Evolutionary conservation across 1,140 invertebrate genomes (phyloP).

Genomic region (Drosophila mayri): DNA sequence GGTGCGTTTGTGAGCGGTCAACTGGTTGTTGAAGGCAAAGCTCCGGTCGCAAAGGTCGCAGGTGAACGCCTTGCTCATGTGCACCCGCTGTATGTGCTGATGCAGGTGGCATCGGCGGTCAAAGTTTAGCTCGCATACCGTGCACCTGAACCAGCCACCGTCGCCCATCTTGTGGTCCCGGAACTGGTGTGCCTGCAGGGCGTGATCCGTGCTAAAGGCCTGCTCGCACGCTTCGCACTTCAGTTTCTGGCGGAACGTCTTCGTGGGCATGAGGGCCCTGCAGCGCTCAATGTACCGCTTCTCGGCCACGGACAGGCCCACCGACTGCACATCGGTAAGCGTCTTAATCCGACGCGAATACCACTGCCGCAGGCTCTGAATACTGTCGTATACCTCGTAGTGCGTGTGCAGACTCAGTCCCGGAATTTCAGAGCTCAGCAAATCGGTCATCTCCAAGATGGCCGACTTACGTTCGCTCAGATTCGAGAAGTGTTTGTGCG

Average conservation of each 20-base stretch:
- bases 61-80: constrained; percentile 60
- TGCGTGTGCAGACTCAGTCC: constrained; percentile 42
- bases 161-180: constrained; percentile 64
- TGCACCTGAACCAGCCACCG: constrained; percentile 72
- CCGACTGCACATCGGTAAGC: constrained; percentile 58
- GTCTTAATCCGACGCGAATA: constrained; percentile 68
- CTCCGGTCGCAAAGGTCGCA: constrained; percentile 62
- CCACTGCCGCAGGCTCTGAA: constrained; percentile 60
- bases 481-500: constrained; percentile 51
- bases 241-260: constrained; percentile 57
- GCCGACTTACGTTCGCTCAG: constrained; percentile 44
- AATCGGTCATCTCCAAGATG: constrained; percentile 54
- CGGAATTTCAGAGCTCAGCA: constrained; percentile 41
- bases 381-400: constrained; percentile 71
- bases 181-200: constrained; percentile 68
- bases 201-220: constrained; percentile 69
- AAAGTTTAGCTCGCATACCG: constrained; percentile 61
- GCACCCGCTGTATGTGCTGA: constrained; percentile 71
- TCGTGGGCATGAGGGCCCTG: constrained; percentile 59
- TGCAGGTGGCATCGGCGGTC: constrained; percentile 65
- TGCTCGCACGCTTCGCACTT: constrained; percentile 60
- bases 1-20: constrained; percentile 55
- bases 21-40: constrained; percentile 65
- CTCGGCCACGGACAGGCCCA: constrained; percentile 57
- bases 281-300: constrained; percentile 67